These are phyloP conservation scores for Tenthredo mesomela DNA, from an alignment of 2,888 invertebrate species.

Conservation along the genomic window DNA sequence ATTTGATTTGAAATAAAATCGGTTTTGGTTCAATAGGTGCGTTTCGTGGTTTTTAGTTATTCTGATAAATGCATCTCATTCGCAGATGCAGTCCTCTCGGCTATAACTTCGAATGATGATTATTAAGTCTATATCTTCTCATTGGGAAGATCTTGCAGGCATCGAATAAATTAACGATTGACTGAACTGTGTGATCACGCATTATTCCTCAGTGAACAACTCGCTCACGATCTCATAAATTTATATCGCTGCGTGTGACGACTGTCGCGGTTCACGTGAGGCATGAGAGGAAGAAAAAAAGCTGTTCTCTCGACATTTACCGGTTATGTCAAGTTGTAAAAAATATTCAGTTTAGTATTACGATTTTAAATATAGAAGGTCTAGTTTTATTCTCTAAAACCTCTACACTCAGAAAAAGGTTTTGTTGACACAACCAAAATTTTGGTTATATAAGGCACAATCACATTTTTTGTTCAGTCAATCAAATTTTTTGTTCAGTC, in stretches of 20 bases:
- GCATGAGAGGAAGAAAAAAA: too few relatives aligned
- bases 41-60: not conserved
- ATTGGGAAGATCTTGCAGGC: not conserved
- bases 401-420: too few relatives aligned
- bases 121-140: not conserved
- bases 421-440: too few relatives aligned
- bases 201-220: slow-evolving; percentile 16
- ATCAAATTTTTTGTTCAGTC: too few relatives aligned
- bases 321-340: not conserved
- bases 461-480: too few relatives aligned
- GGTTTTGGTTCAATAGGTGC: not conserved
- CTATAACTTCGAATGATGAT: not conserved
- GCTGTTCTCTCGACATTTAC: not conserved
- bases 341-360: not conserved
- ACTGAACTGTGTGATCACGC: not conserved
- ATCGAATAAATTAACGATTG: slow-evolving; percentile 10
- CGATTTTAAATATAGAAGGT: not conserved
- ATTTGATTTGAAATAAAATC: not conserved
- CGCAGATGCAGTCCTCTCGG: not conserved
- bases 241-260: not conserved
- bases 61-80: not conserved
- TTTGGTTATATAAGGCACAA: too few relatives aligned
- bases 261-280: not conserved
- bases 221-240: slow-evolving; percentile 1
- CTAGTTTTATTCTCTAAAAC: too few relatives aligned